phyloP scores from a whole-genome alignment of 1,140 invertebrate species.

The Plodia interpunctella region DNA sequence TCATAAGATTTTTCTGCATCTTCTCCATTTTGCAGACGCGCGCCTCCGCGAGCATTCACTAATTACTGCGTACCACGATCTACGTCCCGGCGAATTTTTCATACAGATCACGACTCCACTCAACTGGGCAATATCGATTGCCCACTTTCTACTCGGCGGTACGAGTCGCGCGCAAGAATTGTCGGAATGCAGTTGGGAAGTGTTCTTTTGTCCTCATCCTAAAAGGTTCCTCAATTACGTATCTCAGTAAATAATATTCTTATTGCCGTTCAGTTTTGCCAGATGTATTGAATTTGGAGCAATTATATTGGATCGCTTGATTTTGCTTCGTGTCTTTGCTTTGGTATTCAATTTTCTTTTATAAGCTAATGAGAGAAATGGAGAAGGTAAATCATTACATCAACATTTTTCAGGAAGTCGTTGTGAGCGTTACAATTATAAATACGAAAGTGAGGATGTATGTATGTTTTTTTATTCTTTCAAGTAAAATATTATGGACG shows the following conservation, averaged over 20 bases:
- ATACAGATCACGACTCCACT: slow-evolving; percentile 62
- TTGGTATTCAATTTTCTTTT: too few species aligned
- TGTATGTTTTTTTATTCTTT: too few species aligned
- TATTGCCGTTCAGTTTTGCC: not conserved
- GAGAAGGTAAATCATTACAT: too few species aligned
- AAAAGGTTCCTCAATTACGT: slow-evolving; percentile 18
- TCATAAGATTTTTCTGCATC: not conserved
- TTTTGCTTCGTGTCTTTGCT: too few species aligned
- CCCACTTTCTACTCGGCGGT: slow-evolving; percentile 37
- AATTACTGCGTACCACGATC: slow-evolving; percentile 55
- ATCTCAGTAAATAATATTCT: slow-evolving; percentile 16
- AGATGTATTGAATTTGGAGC: too few species aligned
- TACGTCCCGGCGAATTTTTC: slow-evolving; percentile 50
- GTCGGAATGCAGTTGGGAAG: slow-evolving; percentile 35
- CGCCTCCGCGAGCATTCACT: slow-evolving; percentile 31
- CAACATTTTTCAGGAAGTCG: too few species aligned
- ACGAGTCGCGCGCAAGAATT: slow-evolving; percentile 31
- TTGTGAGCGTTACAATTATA: too few species aligned
- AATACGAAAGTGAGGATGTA: too few species aligned
- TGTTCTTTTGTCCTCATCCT: slow-evolving; percentile 22
- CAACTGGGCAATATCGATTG: slow-evolving; percentile 49
- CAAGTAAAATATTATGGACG: too few species aligned
- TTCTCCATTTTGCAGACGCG: not conserved
- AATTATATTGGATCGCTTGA: too few species aligned
- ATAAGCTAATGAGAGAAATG: too few species aligned